Evolutionary conservation across 1,140 invertebrate species (phyloP), one percentile per base, ranked within the genome.

Genomic region (Calephelis virginiensis): DNA sequence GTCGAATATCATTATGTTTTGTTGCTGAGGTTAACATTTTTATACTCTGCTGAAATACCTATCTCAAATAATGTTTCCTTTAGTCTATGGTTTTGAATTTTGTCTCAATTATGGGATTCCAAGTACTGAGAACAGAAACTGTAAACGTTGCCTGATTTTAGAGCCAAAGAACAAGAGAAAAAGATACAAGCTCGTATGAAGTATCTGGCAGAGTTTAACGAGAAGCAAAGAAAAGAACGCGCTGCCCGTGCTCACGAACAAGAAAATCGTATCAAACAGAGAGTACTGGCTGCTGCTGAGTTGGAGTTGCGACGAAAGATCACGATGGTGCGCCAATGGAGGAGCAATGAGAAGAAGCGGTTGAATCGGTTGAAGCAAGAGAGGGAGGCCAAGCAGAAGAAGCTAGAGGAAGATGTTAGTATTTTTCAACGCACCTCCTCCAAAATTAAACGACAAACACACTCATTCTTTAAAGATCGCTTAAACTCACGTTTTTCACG

Each of bases 301-400:
- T 77, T 91, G 82, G 89, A 91, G 64, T 75, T 91, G 0, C 66
- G 86, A 8, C 64, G 89, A 11, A 91, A 91, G 71, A 91, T 91
- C 63, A 89, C 82, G 0, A 89, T 89, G 89, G 73, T 91, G 6
- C 72, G 89, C 0, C 81, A 83, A 65, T 91, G 89, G 89, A 75
- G 86, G 13, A 61, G 71, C 5, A 89, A 91, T 49, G 89, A 91
- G 76, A 89, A 76, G 76, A 87, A 86, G 28, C 70, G 89, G 43
- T 64, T 91, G 43, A 81, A 81, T 47, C 69, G 85, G 5, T 59
- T 89, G 5, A 85, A 82, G 61, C 73, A 81, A 11, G 85, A 91
- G 14, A 75, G 77, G 48, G 81, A 88, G 5, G 63, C 76, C 0
- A 87, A 89, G 61, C 71, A 76, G 38, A 83, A 78, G 48, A 70